These are phyloP conservation scores for Petrophora chlorosata DNA, from an alignment of 2,888 invertebrate species.

Conservation along the genomic window DNA sequence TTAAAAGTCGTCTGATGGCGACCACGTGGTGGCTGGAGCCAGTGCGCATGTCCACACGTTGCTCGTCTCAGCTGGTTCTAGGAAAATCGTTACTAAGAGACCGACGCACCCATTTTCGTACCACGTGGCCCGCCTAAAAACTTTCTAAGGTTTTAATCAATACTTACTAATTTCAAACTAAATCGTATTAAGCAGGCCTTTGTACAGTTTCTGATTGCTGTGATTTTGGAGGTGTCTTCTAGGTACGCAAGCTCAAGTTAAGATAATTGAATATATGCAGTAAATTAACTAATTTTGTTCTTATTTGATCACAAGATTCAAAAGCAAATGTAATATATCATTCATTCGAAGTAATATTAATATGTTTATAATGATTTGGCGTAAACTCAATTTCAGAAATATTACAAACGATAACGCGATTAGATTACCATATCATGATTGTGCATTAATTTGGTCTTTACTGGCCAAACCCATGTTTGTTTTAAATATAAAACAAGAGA, in stretches of 20 bases:
- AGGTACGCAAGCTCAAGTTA: no score
- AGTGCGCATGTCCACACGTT: constrained; percentile 69
- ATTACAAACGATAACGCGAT: constrained; percentile 32
- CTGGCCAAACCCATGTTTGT: constrained; percentile 41
- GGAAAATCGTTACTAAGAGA: constrained; percentile 75
- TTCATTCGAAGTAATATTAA: no score
- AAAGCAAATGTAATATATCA: no score
- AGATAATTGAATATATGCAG: no score
- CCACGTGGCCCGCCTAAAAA: constrained; percentile 53
- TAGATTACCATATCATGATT: constrained; percentile 40
- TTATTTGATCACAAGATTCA: no score
- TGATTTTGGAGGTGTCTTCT: no score
- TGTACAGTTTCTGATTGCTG: no score
- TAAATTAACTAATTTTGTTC: no score
- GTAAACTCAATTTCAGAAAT: constrained; percentile 16
- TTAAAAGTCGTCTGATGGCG: constrained; percentile 43
- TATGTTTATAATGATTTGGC: background rate
- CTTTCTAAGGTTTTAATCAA: constrained; percentile 21
- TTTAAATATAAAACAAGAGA: constrained; percentile 40
- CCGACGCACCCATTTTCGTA: constrained; percentile 52
- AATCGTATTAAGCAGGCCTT: no score
- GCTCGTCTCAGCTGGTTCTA: constrained; percentile 70
- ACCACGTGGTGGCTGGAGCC: constrained; percentile 64
- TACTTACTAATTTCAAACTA: constrained; percentile 7
- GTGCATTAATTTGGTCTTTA: constrained; percentile 34